A percentile compares a stretch with the other conserved stretches of the same genome.
Conservation (phyloP, 2,797 vertebrate species). For the Miichthys miiuy region DNA sequence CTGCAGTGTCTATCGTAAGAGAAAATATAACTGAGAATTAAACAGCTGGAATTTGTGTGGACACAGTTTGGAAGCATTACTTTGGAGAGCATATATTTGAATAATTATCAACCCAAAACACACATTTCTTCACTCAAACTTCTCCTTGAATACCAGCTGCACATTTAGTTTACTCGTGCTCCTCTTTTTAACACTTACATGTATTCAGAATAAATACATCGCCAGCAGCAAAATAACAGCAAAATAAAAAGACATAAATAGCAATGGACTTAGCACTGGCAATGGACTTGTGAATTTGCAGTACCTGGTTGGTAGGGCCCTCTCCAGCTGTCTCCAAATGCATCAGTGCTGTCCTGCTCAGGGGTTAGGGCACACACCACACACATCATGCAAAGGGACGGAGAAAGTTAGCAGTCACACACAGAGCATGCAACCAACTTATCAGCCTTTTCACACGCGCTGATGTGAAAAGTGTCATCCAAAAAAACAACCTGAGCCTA, state of each 20-base stretch:
- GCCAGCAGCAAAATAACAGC: constrained; percentile 68
- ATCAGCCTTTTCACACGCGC: constrained; percentile 75
- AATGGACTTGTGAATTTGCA: constrained; percentile 78
- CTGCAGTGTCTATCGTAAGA: constrained; percentile 89
- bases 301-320: constrained; percentile 98
- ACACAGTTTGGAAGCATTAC: constrained; percentile 8
- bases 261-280: constrained; percentile 78
- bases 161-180: constrained; percentile 2
- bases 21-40: constrained; percentile 72
- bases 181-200: constrained; percentile 19
- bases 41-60: constrained; percentile 23
- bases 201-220: constrained; percentile 43
- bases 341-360: constrained; percentile 99
- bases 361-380: constrained; percentile 93
- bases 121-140: neutral
- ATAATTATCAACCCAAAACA: constrained; percentile 18
- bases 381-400: constrained; percentile 88
- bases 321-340: constrained; percentile 98
- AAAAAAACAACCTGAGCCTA: constrained; percentile 43
- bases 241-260: constrained; percentile 70
- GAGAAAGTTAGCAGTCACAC: constrained; percentile 87
- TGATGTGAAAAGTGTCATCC: constrained; percentile 75
- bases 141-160: neutral
- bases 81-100: constrained; percentile 23
- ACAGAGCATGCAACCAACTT: constrained; percentile 81